A percentile compares a stretch with the other conserved stretches of the same genome.
phyloP scores from a whole-genome alignment of 2,113 vertebrate genomes.

The Raja brachyura region DNA sequence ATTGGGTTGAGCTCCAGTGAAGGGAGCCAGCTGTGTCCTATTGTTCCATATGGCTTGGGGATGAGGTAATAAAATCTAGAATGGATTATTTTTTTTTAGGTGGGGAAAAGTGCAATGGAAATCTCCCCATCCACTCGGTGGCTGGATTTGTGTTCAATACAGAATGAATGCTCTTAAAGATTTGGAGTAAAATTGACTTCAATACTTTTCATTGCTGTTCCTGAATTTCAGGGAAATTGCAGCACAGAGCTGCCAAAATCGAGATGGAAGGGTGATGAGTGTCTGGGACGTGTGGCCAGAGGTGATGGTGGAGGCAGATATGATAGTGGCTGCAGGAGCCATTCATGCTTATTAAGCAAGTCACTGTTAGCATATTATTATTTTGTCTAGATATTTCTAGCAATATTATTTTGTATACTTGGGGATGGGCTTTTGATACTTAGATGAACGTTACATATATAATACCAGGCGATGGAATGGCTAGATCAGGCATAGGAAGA shows the following conservation, averaged over 20 bases:
- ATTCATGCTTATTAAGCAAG: too few species aligned
- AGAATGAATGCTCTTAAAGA: background rate
- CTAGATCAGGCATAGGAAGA: too few species aligned
- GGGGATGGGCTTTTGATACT: too few species aligned
- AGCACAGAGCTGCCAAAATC: background rate
- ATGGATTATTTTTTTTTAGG: background rate
- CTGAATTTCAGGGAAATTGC: background rate
- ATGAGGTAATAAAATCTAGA: background rate
- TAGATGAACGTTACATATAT: too few species aligned
- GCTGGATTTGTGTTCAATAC: background rate
- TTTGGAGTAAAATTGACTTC: background rate
- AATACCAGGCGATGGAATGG: too few species aligned
- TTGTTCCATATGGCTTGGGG: constrained; percentile 10
- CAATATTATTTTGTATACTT: too few species aligned
- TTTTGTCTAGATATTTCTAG: too few species aligned
- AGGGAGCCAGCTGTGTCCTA: constrained; percentile 9
- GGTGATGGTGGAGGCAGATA: too few species aligned
- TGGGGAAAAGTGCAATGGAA: background rate
- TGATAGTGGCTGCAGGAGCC: too few species aligned
- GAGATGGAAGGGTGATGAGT: background rate
- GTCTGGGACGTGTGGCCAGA: too few species aligned
- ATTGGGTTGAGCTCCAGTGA: background rate
- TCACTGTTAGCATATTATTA: too few species aligned
- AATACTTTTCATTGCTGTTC: background rate
- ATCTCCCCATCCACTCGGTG: background rate